Conservation (phyloP, 2,888 invertebrate species). For the Allolobophora icterica region DNA sequence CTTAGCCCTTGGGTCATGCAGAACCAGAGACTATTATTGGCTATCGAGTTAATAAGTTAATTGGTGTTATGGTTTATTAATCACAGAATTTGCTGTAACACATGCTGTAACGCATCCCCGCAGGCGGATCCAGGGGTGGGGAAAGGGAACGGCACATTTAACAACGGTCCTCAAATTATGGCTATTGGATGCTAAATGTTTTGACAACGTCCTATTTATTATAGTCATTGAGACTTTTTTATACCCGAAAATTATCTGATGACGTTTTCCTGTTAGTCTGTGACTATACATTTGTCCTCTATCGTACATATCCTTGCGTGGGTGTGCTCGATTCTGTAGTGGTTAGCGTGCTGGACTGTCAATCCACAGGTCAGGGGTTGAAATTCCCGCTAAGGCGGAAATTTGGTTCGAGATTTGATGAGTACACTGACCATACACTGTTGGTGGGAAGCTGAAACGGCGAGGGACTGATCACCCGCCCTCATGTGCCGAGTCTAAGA, state of each 20-base stretch:
- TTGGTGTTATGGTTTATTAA: conserved; percentile 6
- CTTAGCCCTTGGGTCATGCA: neutral
- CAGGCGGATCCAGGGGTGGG: neutral
- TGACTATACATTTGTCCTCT: neutral
- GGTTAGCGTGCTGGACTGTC: too few relatives aligned
- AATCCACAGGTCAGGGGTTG: too few relatives aligned
- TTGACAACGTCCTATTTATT: neutral
- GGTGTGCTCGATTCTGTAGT: too few relatives aligned
- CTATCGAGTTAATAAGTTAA: neutral
- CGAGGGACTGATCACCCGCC: too few relatives aligned
- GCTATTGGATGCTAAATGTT: neutral
- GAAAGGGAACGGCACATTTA: neutral
- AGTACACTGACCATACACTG: too few relatives aligned
- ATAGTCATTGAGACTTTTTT: neutral
- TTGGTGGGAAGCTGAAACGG: too few relatives aligned
- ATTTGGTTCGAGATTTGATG: too few relatives aligned
- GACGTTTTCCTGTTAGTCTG: neutral
- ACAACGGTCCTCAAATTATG: too few relatives aligned
- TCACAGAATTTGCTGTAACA: neutral
- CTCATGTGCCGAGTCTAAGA: too few relatives aligned
- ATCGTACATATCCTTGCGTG: too few relatives aligned
- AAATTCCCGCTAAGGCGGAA: too few relatives aligned
- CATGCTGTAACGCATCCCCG: neutral
- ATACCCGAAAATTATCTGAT: too few relatives aligned
- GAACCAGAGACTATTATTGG: neutral